Percentiles rank a stretch among this genome's conserved stretches.
These are phyloP conservation scores for Amphipyra tragopoginis DNA, from an alignment of 2,888 invertebrate species.

Conservation along the genomic window DNA sequence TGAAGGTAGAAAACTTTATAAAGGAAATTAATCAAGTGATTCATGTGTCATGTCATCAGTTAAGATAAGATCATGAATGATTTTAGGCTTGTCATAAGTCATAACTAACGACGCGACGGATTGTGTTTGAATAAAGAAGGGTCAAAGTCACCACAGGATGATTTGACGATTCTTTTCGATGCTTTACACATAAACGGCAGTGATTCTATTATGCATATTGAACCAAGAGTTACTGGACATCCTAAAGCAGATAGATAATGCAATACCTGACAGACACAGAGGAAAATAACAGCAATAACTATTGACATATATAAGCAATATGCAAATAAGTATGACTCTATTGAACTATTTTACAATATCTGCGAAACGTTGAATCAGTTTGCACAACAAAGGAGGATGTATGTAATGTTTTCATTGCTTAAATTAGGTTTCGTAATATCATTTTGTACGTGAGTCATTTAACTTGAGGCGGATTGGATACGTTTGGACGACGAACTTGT, in stretches of 20 bases:
- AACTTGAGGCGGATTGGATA: constrained; percentile 13
- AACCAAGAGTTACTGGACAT: constrained; percentile 1
- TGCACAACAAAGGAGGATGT: constrained; percentile 34
- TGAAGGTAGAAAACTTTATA: background rate
- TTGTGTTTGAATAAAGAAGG: background rate
- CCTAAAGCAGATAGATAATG: constrained; percentile 12
- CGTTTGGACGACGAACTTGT: constrained; percentile 9
- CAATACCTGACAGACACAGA: constrained; percentile 25
- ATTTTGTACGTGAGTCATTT: constrained; percentile 47
- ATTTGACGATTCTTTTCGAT: background rate
- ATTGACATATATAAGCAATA: constrained; percentile 30
- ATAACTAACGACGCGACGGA: background rate
- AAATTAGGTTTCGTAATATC: constrained; percentile 52
- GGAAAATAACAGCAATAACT: constrained; percentile 44
- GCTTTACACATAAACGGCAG: background rate
- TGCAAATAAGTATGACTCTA: constrained; percentile 44
- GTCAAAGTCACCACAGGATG: background rate
- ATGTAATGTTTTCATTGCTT: constrained; percentile 33
- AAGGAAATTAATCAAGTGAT: constrained; percentile 4
- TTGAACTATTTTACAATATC: constrained; percentile 26
- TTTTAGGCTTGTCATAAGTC: too few species aligned
- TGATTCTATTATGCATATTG: constrained; percentile 1
- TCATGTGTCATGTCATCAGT: constrained; percentile 1
- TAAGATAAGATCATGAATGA: constrained; percentile 3
- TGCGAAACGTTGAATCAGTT: constrained; percentile 29